Conservation (phyloP, 35 echinoderm and acorn worm genomes). For the Anneissia japonica region DNA sequence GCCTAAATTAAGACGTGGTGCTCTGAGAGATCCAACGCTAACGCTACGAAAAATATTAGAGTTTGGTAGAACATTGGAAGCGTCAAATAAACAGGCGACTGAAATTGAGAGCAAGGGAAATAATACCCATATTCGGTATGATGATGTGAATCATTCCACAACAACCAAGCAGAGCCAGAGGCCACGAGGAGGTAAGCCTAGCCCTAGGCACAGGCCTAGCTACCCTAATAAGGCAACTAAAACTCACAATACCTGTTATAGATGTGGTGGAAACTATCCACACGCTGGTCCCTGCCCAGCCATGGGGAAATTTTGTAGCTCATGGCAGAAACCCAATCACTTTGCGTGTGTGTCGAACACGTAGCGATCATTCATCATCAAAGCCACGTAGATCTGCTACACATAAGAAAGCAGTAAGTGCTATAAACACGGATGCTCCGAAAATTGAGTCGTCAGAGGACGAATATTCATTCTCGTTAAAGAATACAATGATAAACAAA, state of each 20-base stretch:
- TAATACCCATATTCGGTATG: background rate
- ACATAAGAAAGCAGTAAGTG: too few species aligned
- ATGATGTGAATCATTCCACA: background rate
- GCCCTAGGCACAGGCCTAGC: background rate
- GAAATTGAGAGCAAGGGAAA: background rate
- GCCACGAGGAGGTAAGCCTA: too few species aligned
- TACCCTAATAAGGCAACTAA: background rate
- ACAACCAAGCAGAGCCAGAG: background rate
- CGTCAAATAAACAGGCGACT: background rate
- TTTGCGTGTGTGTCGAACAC: too few species aligned
- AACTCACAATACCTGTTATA: constrained; percentile 1
- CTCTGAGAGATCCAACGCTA: constrained; percentile 35
- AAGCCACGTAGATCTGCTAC: too few species aligned
- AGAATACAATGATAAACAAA: too few species aligned
- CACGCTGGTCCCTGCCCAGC: constrained; percentile 27
- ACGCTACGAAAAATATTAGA: constrained; percentile 17
- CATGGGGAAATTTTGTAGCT: background rate
- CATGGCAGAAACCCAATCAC: too few species aligned
- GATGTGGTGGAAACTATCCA: constrained; percentile 38
- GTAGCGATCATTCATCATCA: too few species aligned
- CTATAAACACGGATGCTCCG: too few species aligned
- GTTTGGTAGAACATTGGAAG: constrained; percentile 10
- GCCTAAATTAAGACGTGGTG: constrained; percentile 1
- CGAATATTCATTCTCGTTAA: too few species aligned
- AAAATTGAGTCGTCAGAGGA: too few species aligned